phyloP scores from a whole-genome alignment of 2,797 vertebrate species.

The Anguilla obscura region DNA sequence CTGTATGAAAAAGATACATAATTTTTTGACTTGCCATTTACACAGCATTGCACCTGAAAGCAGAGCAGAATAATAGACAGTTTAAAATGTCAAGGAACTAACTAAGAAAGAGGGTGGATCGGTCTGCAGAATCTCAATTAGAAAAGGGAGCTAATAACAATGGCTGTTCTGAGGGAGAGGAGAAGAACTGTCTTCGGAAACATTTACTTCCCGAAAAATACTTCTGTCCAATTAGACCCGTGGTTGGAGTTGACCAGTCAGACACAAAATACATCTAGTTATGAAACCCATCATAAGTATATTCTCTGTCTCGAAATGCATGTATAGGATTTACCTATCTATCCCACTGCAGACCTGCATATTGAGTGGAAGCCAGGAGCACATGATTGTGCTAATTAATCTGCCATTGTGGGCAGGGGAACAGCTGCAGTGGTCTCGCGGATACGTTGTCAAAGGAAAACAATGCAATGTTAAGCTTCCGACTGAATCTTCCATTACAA shows the following conservation, averaged over 20 bases:
- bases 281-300: conserved; percentile 82
- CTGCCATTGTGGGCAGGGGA: conserved; percentile 99
- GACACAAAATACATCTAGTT: conserved; percentile 83
- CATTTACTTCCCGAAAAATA: conserved; percentile 55
- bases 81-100: conserved; percentile 85
- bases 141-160: conserved; percentile 70
- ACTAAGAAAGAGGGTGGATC: conserved; percentile 79
- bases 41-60: conserved; percentile 82
- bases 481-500: conserved; percentile 97
- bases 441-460: conserved; percentile 98
- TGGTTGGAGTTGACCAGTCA: conserved; percentile 83
- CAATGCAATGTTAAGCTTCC: conserved; percentile 98
- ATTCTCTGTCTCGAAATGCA: conserved; percentile 88
- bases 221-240: conserved; percentile 78
- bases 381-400: conserved; percentile 99
- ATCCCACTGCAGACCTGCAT: conserved; percentile 95
- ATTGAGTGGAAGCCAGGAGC: conserved; percentile 97
- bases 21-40: conserved; percentile 83
- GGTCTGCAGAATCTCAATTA: conserved; percentile 79
- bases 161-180: conserved; percentile 50
- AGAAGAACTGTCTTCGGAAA: conserved; percentile 33
- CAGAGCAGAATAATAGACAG: conserved; percentile 79
- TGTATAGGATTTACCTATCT: conserved; percentile 99
- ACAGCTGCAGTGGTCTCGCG: conserved; percentile 97
- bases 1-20: conserved; percentile 83